These are phyloP conservation scores for Percopsis omiscomaycus DNA, from an alignment of 2,797 vertebrate genomes.

Conservation along the genomic window DNA sequence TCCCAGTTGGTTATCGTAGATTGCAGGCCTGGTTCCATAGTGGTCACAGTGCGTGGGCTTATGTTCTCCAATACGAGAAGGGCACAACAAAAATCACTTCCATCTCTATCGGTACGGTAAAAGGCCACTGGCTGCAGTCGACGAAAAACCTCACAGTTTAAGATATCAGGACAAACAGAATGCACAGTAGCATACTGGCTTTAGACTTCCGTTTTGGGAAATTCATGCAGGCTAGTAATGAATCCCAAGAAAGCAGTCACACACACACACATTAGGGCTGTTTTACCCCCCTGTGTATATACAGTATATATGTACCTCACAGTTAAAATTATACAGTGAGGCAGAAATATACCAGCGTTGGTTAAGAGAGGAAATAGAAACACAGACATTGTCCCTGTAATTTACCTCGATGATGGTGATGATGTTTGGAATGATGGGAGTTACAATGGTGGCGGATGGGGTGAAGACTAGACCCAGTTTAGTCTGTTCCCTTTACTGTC, in stretches of 20 bases:
- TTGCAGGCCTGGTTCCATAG: slow-evolving; percentile 60
- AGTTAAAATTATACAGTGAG: slow-evolving; percentile 65
- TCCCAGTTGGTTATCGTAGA: slow-evolving; percentile 63
- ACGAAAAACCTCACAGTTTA: slow-evolving; percentile 52
- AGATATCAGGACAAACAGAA: slow-evolving; percentile 53
- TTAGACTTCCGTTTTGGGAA: slow-evolving; percentile 52
- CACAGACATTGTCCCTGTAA: slow-evolving; percentile 59
- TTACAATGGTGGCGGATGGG: slow-evolving; percentile 24
- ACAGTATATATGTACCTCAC: slow-evolving; percentile 44
- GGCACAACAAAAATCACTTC: slow-evolving; percentile 55
- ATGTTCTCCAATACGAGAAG: slow-evolving; percentile 44
- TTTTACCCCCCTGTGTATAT: slow-evolving; percentile 39
- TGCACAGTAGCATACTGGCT: slow-evolving; percentile 39
- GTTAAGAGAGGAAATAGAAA: slow-evolving; percentile 62
- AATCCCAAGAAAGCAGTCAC: slow-evolving; percentile 43
- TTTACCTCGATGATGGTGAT: slow-evolving; percentile 59
- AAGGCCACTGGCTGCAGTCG: slow-evolving; percentile 26
- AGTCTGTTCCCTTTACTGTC: slow-evolving; percentile 25
- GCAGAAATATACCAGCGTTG: slow-evolving; percentile 57
- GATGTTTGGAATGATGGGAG: slow-evolving; percentile 51
- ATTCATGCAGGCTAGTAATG: slow-evolving; percentile 49
- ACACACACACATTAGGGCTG: slow-evolving; percentile 23
- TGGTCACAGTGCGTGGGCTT: slow-evolving; percentile 59
- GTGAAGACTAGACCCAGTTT: slow-evolving; percentile 18
- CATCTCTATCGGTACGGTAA: slow-evolving; percentile 39